A percentile compares a stretch with the other conserved stretches of the same genome.
Evolutionary conservation across 1,140 invertebrate species (phyloP).

Genomic region (Scaptomyza pallida): DNA sequence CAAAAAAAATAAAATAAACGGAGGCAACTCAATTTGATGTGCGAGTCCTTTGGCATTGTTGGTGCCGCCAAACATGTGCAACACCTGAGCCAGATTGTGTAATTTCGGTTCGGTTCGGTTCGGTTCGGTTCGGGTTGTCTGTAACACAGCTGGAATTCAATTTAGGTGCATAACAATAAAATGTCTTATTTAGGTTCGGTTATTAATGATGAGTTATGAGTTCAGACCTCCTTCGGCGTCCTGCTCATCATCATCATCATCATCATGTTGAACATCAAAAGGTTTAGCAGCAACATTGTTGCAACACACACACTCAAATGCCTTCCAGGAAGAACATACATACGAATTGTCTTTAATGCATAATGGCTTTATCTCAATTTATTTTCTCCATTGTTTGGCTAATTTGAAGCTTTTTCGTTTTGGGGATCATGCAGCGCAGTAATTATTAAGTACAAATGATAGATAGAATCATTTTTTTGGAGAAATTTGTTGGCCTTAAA

Average conservation of each 20-base stretch:
- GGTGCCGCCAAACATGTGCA: conserved; percentile 48
- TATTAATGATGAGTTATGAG: conserved; percentile 83
- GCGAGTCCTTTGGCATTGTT: conserved; percentile 32
- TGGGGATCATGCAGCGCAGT: background rate
- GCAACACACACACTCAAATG: conserved; percentile 25
- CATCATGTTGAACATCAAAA: conserved; percentile 13
- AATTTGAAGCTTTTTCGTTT: background rate
- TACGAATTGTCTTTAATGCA: conserved; percentile 41
- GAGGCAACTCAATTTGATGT: conserved; percentile 48
- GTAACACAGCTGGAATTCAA: conserved; percentile 76
- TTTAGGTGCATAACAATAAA: conserved; percentile 74
- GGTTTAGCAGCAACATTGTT: conserved; percentile 29
- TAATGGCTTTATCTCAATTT: background rate
- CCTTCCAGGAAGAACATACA: conserved; percentile 59
- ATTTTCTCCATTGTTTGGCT: background rate
- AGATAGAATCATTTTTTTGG: background rate
- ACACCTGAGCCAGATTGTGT: conserved; percentile 50
- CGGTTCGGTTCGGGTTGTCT: conserved; percentile 8
- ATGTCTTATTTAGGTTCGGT: conserved; percentile 80
- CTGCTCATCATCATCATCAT: conserved; percentile 40
- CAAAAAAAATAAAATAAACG: too few relatives aligned
- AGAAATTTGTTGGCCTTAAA: background rate
- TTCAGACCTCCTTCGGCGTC: conserved; percentile 69
- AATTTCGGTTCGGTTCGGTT: conserved; percentile 9
- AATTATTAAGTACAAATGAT: background rate